These are phyloP conservation scores for Phaethornis superciliosus DNA, from an alignment of 2,113 vertebrate genomes.

Conservation along the genomic window DNA sequence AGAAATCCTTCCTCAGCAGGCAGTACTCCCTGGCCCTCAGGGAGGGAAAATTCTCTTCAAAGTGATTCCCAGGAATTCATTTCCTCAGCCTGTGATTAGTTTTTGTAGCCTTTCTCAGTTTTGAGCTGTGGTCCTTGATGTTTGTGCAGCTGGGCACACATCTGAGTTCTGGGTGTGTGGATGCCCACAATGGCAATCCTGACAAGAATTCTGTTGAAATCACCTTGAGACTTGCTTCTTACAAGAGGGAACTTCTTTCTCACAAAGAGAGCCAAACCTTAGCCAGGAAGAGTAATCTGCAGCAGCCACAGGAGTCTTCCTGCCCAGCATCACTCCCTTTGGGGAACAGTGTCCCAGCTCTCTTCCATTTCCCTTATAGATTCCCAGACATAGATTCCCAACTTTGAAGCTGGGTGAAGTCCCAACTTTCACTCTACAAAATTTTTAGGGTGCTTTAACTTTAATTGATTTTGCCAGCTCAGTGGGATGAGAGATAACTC, in stretches of 20 bases:
- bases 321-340: background rate
- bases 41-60: slow-evolving; percentile 38
- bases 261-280: background rate
- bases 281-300: background rate
- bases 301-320: background rate
- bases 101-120: background rate
- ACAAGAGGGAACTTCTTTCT: background rate
- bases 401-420: background rate
- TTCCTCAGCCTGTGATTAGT: slow-evolving; percentile 4
- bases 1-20: background rate
- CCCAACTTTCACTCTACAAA: background rate
- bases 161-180: background rate
- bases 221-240: background rate
- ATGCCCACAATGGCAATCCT: background rate
- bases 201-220: background rate
- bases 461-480: background rate
- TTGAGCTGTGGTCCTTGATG: background rate
- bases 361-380: background rate
- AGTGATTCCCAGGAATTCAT: slow-evolving; percentile 56
- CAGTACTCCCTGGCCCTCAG: background rate
- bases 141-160: background rate
- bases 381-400: background rate
- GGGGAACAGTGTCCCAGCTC: background rate
- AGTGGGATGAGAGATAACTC: background rate
- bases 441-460: background rate